These are phyloP conservation scores for Campoplex capitator DNA, from an alignment of 2,888 invertebrate species.

Conservation along the genomic window DNA sequence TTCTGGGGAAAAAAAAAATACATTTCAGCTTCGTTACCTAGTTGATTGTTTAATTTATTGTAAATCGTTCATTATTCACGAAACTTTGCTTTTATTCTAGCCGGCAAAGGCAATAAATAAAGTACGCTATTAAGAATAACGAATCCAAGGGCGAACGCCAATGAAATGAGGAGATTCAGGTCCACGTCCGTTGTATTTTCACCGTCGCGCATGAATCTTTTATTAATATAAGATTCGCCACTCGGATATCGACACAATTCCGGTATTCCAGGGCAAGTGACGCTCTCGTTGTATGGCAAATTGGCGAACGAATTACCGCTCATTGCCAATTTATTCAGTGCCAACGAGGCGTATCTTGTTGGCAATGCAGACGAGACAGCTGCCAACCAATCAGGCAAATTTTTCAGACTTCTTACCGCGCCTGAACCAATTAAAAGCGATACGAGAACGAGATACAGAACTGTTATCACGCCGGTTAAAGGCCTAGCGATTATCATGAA, in stretches of 20 bases:
- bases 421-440: conserved; percentile 85
- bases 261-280: conserved; percentile 83
- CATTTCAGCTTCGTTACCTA: neutral
- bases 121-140: conserved; percentile 93
- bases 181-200: conserved; percentile 88
- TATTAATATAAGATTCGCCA: conserved; percentile 90
- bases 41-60: neutral
- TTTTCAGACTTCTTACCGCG: conserved; percentile 79
- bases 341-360: conserved; percentile 81
- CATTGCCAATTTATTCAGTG: conserved; percentile 81
- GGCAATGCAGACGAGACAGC: conserved; percentile 80
- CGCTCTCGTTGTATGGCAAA: conserved; percentile 85
- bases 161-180: conserved; percentile 92
- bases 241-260: conserved; percentile 89
- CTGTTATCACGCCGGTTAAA: conserved; percentile 91
- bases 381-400: conserved; percentile 81
- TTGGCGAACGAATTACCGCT: conserved; percentile 77
- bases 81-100: conserved; percentile 94
- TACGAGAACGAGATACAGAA: conserved; percentile 91
- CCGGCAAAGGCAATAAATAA: conserved; percentile 93
- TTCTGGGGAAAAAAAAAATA: neutral
- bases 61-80: conserved; percentile 86
- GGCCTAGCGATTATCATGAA: conserved; percentile 93
- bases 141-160: conserved; percentile 93
- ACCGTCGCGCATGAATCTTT: conserved; percentile 88